These are phyloP conservation scores for Mycogona germanica DNA, from an alignment of 2,888 invertebrate genomes.

Conservation along the genomic window DNA sequence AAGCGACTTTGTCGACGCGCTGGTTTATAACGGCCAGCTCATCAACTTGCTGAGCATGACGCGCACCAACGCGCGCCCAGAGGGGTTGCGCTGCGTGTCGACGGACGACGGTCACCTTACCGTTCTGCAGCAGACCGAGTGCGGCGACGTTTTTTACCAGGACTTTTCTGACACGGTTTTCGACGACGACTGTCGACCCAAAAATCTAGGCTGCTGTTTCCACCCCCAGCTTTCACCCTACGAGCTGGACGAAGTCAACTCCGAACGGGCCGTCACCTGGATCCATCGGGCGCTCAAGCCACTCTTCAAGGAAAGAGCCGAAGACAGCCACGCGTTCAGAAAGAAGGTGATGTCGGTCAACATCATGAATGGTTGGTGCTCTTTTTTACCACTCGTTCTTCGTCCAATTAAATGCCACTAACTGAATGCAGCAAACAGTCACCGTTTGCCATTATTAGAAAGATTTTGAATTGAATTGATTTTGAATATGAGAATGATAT, in stretches of 20 bases:
- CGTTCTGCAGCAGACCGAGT: not conserved
- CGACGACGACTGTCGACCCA: not conserved
- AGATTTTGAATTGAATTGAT: too few species aligned
- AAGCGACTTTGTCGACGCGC: not conserved
- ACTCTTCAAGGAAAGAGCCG: not conserved
- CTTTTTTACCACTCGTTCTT: too few species aligned
- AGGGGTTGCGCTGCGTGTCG: not conserved
- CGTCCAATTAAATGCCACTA: too few species aligned
- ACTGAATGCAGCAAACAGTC: too few species aligned
- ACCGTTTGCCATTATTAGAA: too few species aligned
- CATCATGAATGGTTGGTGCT: too few species aligned
- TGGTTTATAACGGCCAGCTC: not conserved
- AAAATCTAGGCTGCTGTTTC: not conserved
- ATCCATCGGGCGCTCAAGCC: not conserved
- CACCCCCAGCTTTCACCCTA: not conserved
- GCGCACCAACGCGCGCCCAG: not conserved
- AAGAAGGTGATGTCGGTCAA: not conserved
- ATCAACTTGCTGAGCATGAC: not conserved
- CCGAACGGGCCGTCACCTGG: constrained; percentile 1
- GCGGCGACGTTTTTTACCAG: constrained; percentile 4
- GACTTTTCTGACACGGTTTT: not conserved
- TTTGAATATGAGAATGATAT: too few species aligned
- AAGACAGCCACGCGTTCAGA: not conserved
- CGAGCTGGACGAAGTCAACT: not conserved
- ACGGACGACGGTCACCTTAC: not conserved